Evolutionary conservation across 1,140 invertebrate species (phyloP).

Genomic region (Leptinotarsa texana): DNA sequence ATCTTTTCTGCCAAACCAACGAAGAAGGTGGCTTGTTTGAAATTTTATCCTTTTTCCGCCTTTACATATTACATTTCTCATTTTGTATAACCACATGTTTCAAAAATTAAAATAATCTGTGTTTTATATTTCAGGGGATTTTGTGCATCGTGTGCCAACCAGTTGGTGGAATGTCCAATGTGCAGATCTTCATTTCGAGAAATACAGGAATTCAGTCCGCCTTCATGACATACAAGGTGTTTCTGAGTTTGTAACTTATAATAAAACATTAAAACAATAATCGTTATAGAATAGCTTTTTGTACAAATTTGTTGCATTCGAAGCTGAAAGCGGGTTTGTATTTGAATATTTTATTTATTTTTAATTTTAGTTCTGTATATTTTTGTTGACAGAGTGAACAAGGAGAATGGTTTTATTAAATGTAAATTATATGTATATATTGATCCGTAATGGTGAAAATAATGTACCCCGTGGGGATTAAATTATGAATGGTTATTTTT

Average conservation of each 20-base stretch:
- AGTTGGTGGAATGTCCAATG: conserved; percentile 85
- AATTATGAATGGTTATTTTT: conserved; percentile 8
- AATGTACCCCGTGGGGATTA: not conserved
- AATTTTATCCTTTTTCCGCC: too few relatives aligned
- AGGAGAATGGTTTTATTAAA: conserved; percentile 12
- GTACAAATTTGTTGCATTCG: conserved; percentile 35
- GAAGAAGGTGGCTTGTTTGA: too few relatives aligned
- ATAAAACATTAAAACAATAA: not conserved
- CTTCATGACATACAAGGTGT: conserved; percentile 32
- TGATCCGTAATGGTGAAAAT: conserved; percentile 17
- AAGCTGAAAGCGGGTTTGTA: conserved; percentile 31
- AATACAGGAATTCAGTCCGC: conserved; percentile 45
- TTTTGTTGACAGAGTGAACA: not conserved
- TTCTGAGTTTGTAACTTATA: conserved; percentile 23
- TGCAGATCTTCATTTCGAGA: conserved; percentile 66
- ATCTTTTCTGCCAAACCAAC: too few relatives aligned
- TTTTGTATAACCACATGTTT: too few relatives aligned
- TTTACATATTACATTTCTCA: too few relatives aligned
- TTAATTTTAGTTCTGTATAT: conserved; percentile 16
- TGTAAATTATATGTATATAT: conserved; percentile 33
- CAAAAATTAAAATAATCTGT: too few relatives aligned
- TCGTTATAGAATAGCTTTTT: conserved; percentile 23
- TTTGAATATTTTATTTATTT: conserved; percentile 32
- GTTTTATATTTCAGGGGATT: conserved; percentile 72
- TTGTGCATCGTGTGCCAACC: conserved; percentile 77